These are phyloP conservation scores for Baronia brevicornis DNA, from an alignment of 2,888 invertebrate genomes.

Conservation along the genomic window DNA sequence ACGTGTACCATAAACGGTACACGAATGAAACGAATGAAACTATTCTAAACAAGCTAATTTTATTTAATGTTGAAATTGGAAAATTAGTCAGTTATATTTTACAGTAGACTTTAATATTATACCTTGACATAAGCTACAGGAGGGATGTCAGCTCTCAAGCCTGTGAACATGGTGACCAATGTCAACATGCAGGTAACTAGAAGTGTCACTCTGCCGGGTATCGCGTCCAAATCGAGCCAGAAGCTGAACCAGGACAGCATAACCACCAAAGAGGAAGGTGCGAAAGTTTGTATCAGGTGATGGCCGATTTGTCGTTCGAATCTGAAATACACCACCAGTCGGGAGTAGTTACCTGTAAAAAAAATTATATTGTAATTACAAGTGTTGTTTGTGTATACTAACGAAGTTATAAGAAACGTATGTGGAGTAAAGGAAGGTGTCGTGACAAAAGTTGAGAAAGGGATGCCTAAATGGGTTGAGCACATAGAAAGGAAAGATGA, in stretches of 20 bases:
- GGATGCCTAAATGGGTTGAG: no score
- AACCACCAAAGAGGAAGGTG: conserved; percentile 87
- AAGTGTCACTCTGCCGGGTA: conserved; percentile 87
- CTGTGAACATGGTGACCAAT: conserved; percentile 90
- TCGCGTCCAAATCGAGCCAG: conserved; percentile 89
- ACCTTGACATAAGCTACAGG: conserved; percentile 92
- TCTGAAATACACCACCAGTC: conserved; percentile 84
- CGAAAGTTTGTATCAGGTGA: conserved; percentile 89
- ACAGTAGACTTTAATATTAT: conserved; percentile 24
- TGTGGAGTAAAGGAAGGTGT: no score
- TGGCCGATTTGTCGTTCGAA: conserved; percentile 91
- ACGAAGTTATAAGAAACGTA: no score
- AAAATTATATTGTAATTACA: neutral
- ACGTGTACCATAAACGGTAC: no score
- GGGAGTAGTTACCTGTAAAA: conserved; percentile 82
- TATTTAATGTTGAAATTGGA: no score
- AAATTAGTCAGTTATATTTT: no score
- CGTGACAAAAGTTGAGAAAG: no score
- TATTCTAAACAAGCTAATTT: no score
- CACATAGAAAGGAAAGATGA: neutral
- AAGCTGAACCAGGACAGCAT: conserved; percentile 92
- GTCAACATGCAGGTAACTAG: conserved; percentile 90
- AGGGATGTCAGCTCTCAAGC: conserved; percentile 86
- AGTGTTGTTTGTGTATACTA: neutral
- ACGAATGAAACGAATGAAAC: no score